A percentile compares a stretch with the other conserved stretches of the same genome.
Evolutionary conservation across 2,113 vertebrate genomes (phyloP).

Genomic region (Ammodytes marinus): DNA sequence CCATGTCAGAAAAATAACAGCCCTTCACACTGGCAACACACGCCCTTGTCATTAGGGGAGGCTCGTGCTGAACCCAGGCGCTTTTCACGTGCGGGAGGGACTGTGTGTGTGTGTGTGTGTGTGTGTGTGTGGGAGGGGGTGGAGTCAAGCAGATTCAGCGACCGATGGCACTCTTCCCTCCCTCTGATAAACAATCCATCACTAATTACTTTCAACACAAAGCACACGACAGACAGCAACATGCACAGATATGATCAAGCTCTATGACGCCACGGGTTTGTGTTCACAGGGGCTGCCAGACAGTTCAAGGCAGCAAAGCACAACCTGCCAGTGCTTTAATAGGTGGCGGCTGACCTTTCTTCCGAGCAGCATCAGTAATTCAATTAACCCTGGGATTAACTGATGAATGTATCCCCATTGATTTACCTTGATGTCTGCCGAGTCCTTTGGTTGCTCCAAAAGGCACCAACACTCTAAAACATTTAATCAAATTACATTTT

Average conservation of each 20-base stretch:
- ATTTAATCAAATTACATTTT: too few species aligned
- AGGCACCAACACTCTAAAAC: too few species aligned
- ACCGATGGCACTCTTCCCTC: slow-evolving; percentile 23
- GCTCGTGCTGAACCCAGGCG: slow-evolving; percentile 7
- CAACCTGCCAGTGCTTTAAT: slow-evolving; percentile 27
- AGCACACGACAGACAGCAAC: slow-evolving; percentile 14
- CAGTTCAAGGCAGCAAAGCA: slow-evolving; percentile 8
- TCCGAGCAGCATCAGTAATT: slow-evolving; percentile 35
- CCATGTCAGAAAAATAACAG: slow-evolving; percentile 77
- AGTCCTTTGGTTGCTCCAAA: slow-evolving; percentile 7
- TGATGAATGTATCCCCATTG: slow-evolving; percentile 46
- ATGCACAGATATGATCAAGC: slow-evolving; percentile 7
- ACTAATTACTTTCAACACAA: slow-evolving; percentile 53
- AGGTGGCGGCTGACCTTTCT: slow-evolving; percentile 48
- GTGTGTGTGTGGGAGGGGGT: slow-evolving; percentile 2
- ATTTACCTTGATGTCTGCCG: slow-evolving; percentile 23
- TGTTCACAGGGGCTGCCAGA: background rate
- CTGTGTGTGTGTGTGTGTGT: background rate
- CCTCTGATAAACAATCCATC: slow-evolving; percentile 42
- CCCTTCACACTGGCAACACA: slow-evolving; percentile 68
- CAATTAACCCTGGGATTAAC: slow-evolving; percentile 60
- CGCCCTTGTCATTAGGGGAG: slow-evolving; percentile 53
- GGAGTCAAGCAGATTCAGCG: slow-evolving; percentile 27
- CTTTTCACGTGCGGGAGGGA: background rate
- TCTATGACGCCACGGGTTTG: background rate